Base-by-base conservation (phyloP, 2,113 vertebrate genomes). In the Hippocampus mohnikei region DNA sequence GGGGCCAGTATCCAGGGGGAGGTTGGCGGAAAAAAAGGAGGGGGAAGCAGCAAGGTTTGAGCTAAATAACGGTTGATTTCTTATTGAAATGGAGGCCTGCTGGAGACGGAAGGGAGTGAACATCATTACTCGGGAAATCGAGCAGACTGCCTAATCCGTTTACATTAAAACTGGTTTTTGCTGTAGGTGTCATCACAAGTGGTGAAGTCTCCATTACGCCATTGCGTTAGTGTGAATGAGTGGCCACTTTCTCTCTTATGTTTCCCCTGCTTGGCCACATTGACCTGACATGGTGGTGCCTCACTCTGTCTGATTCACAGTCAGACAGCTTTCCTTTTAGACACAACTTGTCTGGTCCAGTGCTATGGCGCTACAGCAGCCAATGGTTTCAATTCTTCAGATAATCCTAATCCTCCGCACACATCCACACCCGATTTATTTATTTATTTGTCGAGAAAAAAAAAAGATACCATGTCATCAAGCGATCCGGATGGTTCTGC, bases 31-130 rank as follows among this genome's bases (percentile, higher is more conserved):
- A 44, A 42, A 42, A 44, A 12, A 11, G n/a, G 62, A 33, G 61
- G 7, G 21, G 33, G 53, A 63, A 58, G 42, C 5, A 55, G 76
- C 37, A 60, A 86, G 88, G 85, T 88, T 83, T 75, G 72, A 89
- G 86, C 84, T 92, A 88, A 92, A 92, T 92, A 91, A 91, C 91
- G 88, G 87, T 90, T 90, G 84, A 88, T 88, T 90, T 90, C 81
- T 88, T 87, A 88, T 89, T 91, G 88, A 87, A 92, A 90, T 87
- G 83, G 84, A 88, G 81, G 60, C 73, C 69, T 27, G 72, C 69
- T 80, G 67, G 70, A 84, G 72, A 74, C 77, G 72, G 80, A 71
- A 44, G 74, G 70, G 73, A 77, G 66, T 27, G 68, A 80, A 82
- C 73, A 68, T 87, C 82, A 89, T 89, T 90, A 85, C 80, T 76